These are phyloP conservation scores for Cyanoderma ruficeps DNA, from an alignment of 2,113 vertebrate species.

Conservation along the genomic window DNA sequence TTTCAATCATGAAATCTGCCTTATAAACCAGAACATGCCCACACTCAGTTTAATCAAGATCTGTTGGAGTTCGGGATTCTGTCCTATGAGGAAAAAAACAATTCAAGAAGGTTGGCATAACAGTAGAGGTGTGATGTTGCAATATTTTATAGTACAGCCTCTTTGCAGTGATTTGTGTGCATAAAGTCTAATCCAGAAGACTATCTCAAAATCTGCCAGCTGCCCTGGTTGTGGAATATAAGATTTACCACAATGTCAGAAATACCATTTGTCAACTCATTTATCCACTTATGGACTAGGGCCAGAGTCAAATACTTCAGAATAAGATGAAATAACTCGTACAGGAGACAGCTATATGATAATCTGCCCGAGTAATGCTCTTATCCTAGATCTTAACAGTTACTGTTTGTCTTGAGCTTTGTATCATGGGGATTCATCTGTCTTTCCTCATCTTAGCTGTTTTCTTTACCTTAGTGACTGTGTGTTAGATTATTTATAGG, in stretches of 20 bases:
- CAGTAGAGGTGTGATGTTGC: background rate
- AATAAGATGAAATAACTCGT: conserved; percentile 18
- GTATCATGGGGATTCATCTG: background rate
- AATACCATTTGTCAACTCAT: conserved; percentile 37
- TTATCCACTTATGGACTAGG: conserved; percentile 9
- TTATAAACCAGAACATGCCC: background rate
- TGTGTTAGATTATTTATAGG: background rate
- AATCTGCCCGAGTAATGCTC: conserved; percentile 8
- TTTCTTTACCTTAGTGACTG: background rate
- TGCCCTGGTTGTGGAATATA: background rate
- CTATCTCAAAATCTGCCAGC: background rate
- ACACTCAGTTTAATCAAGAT: background rate
- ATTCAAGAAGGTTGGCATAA: background rate
- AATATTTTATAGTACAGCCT: background rate
- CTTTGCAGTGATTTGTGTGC: conserved; percentile 20
- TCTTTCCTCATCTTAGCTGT: background rate
- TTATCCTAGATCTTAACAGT: conserved; percentile 14
- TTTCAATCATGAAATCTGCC: background rate
- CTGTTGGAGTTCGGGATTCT: background rate
- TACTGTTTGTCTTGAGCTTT: background rate
- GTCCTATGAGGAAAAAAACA: background rate
- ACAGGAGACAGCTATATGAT: conserved; percentile 22
- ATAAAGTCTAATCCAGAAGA: background rate
- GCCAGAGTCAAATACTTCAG: conserved; percentile 1
- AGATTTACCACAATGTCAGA: conserved; percentile 34